phyloP scores from a whole-genome alignment of 2,888 invertebrate genomes.

The Pandemis heparana region DNA sequence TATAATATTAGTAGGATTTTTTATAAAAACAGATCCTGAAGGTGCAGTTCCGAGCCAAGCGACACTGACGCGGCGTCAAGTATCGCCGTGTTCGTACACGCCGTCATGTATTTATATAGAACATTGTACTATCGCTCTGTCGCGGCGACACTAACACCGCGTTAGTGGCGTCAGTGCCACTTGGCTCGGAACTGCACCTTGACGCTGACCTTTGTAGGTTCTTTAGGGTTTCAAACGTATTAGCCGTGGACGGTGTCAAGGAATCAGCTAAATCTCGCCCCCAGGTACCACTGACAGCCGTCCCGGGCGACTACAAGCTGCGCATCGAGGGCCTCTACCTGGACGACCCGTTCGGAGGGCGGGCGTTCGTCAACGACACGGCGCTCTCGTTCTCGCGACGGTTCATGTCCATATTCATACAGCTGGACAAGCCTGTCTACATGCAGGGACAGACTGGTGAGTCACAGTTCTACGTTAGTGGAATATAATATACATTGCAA shows the following conservation, averaged over 20 bases:
- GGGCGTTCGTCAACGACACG: conserved; percentile 96
- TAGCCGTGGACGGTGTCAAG: no score
- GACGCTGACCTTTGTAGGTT: no score
- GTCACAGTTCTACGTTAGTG: conserved; percentile 32
- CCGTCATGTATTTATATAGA: not conserved
- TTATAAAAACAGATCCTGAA: no score
- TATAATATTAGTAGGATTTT: no score
- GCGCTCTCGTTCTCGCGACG: conserved; percentile 93
- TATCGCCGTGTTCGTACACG: no score
- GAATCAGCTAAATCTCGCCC: not conserved
- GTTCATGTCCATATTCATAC: conserved; percentile 98
- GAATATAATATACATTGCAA: no score
- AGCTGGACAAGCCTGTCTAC: conserved; percentile 97
- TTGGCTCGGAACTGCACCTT: no score
- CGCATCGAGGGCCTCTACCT: conserved; percentile 93
- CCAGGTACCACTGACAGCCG: conserved; percentile 93
- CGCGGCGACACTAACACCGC: no score
- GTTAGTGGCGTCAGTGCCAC: no score
- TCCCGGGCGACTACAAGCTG: conserved; percentile 93
- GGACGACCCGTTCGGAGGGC: conserved; percentile 92
- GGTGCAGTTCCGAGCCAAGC: no score
- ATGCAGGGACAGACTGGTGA: conserved; percentile 95
- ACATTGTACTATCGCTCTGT: not conserved
- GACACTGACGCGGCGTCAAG: no score
- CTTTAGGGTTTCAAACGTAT: no score